A percentile compares a stretch with the other conserved stretches of the same genome.
Conservation (phyloP, 2,888 invertebrate species). For the Tachina grossa region DNA sequence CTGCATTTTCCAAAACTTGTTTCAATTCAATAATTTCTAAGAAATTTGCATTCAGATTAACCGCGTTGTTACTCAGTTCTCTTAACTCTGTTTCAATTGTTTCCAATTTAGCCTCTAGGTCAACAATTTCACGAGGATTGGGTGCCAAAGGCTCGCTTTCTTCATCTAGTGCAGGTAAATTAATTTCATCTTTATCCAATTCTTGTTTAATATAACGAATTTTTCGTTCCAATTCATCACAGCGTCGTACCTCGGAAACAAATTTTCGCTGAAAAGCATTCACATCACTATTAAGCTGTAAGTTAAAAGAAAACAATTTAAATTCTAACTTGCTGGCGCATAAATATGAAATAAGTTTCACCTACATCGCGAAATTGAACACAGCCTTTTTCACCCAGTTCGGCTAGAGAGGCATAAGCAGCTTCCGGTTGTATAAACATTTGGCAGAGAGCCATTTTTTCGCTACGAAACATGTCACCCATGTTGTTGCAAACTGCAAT, state of each 20-base stretch:
- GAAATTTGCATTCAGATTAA: slow-evolving; percentile 95
- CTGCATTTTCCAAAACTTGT: slow-evolving; percentile 96
- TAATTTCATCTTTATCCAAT: slow-evolving; percentile 89
- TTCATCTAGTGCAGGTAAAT: slow-evolving; percentile 86
- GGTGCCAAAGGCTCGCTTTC: slow-evolving; percentile 87
- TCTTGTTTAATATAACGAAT: slow-evolving; percentile 91
- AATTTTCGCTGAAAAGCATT: slow-evolving; percentile 93
- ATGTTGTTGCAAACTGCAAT: slow-evolving; percentile 81
- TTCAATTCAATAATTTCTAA: slow-evolving; percentile 95
- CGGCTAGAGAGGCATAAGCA: slow-evolving; percentile 96
- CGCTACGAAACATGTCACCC: slow-evolving; percentile 94
- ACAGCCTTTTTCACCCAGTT: slow-evolving; percentile 95
- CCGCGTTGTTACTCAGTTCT: slow-evolving; percentile 96
- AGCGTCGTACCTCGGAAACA: slow-evolving; percentile 91
- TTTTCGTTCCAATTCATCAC: slow-evolving; percentile 93
- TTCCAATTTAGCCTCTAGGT: slow-evolving; percentile 93
- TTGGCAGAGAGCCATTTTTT: slow-evolving; percentile 96
- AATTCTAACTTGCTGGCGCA: neutral
- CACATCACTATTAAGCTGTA: slow-evolving; percentile 88
- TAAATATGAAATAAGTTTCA: slow-evolving; percentile 73
- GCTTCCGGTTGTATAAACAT: slow-evolving; percentile 98
- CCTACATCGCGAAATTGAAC: slow-evolving; percentile 98
- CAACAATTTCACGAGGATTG: slow-evolving; percentile 90
- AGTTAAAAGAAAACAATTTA: neutral
- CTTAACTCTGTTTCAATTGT: slow-evolving; percentile 97